Evolutionary conservation across 2,797 vertebrate species (phyloP).

Genomic region (Gallinago solitaria): DNA sequence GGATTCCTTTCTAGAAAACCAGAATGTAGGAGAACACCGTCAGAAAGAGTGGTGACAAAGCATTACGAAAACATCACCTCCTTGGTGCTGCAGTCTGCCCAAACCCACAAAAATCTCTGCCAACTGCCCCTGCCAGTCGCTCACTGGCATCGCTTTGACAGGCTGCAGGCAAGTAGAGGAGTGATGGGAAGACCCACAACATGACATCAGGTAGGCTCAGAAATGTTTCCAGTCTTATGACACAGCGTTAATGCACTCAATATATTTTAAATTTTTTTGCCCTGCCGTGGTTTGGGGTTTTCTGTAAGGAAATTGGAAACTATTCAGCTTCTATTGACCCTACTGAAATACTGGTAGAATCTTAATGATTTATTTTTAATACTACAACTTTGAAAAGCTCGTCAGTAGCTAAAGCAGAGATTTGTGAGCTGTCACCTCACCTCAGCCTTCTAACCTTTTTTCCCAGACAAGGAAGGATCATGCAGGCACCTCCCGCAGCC

Average conservation of each 20-base stretch:
- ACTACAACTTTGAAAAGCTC: background rate
- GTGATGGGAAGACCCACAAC: background rate
- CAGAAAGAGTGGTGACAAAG: background rate
- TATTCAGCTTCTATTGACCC: background rate
- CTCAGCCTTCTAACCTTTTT: background rate
- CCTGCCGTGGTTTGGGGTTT: accelerated
- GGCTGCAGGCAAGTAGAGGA: background rate
- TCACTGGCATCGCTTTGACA: background rate
- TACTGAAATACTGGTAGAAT: background rate
- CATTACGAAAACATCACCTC: background rate
- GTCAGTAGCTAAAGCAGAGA: background rate
- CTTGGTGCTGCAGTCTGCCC: background rate
- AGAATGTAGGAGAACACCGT: background rate
- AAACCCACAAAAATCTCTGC: background rate
- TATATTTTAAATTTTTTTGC: background rate
- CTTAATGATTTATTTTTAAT: background rate
- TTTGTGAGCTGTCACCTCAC: background rate
- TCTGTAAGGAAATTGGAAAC: background rate
- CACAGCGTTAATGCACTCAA: background rate
- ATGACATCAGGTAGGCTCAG: background rate
- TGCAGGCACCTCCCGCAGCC: background rate
- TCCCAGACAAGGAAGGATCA: background rate
- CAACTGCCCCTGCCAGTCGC: background rate
- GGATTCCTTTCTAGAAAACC: slow-evolving; percentile 88
- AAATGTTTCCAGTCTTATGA: background rate